Percentiles rank a stretch among this genome's conserved stretches.
Conservation (phyloP, 2,113 vertebrate genomes). For the Notarius quadriscutis region DNA sequence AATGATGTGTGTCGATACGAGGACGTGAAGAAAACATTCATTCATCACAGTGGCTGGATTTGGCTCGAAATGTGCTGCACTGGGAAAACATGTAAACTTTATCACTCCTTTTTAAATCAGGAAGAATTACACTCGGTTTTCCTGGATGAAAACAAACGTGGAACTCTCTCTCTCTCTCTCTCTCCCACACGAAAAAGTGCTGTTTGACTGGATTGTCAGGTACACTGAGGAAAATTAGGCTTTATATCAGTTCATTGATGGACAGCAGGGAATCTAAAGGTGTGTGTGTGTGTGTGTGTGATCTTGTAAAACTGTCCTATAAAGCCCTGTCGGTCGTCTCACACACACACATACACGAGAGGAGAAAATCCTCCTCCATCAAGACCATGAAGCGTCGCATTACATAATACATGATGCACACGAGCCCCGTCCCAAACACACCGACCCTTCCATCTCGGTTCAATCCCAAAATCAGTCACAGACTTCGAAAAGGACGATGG, state of each 20-base stretch:
- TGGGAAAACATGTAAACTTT: conserved; percentile 26
- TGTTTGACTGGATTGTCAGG: neutral
- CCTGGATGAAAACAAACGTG: neutral
- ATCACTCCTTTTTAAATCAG: neutral
- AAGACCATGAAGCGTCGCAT: no score
- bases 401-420: neutral
- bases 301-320: neutral
- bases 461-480: neutral
- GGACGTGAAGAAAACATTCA: no score
- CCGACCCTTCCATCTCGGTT: neutral
- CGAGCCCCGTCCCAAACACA: neutral
- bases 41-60: conserved; percentile 42
- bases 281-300: neutral
- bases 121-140: neutral
- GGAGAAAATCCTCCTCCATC: neutral
- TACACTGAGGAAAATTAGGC: neutral
- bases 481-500: neutral
- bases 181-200: no score
- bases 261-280: neutral
- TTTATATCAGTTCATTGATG: neutral
- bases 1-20: neutral
- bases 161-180: no score
- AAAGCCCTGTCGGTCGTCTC: neutral
- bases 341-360: neutral
- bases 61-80: neutral